Evolutionary conservation across 2,797 vertebrate genomes (phyloP), one percentile per base, ranked within the genome.

Genomic region (Cirrhinus mrigala): DNA sequence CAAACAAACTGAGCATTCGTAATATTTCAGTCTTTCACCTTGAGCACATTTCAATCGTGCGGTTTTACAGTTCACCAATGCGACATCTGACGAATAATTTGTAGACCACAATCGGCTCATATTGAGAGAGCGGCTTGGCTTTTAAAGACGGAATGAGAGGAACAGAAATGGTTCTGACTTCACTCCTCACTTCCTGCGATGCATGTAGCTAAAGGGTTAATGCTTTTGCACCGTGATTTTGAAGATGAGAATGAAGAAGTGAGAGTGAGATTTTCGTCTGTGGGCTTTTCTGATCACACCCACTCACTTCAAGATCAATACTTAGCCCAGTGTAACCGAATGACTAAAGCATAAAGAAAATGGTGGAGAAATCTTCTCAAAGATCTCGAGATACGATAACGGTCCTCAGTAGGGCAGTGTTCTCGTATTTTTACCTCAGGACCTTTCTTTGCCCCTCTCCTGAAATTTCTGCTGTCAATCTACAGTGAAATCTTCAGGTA

Each of bases 61-160:
- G 87, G 88, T 88, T 88, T 87, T 89, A 64, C 81, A 76, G 74
- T 68, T 81, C 52, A 83, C 70, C 85, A 69, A 74, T 83, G 62
- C 20, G 58, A 78, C 78, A 76, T 82, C 82, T 84, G 84, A 37
- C 77, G 80, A 87, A 89, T 87, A 62, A 85, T 84, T 90, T 77
- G 89, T 71, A 84, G 87, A 93, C 92, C 92, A 90, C 92, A 94
- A 88, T 91, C 87, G 89, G 88, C 89, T 94, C 91, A 94, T 92
- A 90, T 88, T 88, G 89, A 88, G 91, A 95, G 74, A 85, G 64
- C 50, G 85, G 82, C 58, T 73, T 62, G 60, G 64, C 85, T 89
- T 56, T 87, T 82, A 84, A 69, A 79, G 86, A 77, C 79, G 66
- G 84, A 87, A 85, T 74, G 62, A 82, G 58, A 52, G 70, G 46